Evolutionary conservation across 1,140 invertebrate genomes (phyloP).

Genomic region (Leptoteleia sp.): DNA sequence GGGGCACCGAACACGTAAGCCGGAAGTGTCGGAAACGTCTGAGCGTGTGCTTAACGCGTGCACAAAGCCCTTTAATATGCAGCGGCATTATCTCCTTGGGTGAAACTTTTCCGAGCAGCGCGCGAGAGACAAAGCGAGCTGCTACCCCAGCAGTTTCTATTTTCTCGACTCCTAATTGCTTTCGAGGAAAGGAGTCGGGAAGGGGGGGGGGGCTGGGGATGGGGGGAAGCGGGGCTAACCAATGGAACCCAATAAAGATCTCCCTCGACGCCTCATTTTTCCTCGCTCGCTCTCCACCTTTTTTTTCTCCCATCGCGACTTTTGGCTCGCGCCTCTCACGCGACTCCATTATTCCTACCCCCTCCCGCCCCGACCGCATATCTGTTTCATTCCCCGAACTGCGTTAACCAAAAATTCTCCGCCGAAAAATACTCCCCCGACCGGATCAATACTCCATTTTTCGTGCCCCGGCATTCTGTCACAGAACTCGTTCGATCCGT

Average conservation of each 20-base stretch:
- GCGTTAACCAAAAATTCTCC: too few relatives aligned
- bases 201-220: too few relatives aligned
- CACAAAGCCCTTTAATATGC: slow-evolving; percentile 50
- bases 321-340: too few relatives aligned
- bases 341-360: too few relatives aligned
- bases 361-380: too few relatives aligned
- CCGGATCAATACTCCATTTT: too few relatives aligned
- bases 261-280: slow-evolving; percentile 29
- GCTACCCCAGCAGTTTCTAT: slow-evolving; percentile 51
- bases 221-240: background rate
- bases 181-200: slow-evolving; percentile 18
- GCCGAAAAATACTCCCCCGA: too few relatives aligned
- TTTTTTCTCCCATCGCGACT: background rate
- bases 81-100: slow-evolving; percentile 50
- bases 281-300: slow-evolving; percentile 6
- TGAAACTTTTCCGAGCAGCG: slow-evolving; percentile 41
- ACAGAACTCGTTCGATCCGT: too few relatives aligned
- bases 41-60: slow-evolving; percentile 18
- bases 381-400: too few relatives aligned
- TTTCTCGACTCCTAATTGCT: slow-evolving; percentile 57
- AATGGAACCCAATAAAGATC: slow-evolving; percentile 41
- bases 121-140: slow-evolving; percentile 47
- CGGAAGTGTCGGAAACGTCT: slow-evolving; percentile 26
- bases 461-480: too few relatives aligned
- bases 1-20: slow-evolving; percentile 1